Percentiles rank a stretch among this genome's conserved stretches.
phyloP scores from a whole-genome alignment of 2,797 vertebrate species.

The Nannoperca australis region DNA sequence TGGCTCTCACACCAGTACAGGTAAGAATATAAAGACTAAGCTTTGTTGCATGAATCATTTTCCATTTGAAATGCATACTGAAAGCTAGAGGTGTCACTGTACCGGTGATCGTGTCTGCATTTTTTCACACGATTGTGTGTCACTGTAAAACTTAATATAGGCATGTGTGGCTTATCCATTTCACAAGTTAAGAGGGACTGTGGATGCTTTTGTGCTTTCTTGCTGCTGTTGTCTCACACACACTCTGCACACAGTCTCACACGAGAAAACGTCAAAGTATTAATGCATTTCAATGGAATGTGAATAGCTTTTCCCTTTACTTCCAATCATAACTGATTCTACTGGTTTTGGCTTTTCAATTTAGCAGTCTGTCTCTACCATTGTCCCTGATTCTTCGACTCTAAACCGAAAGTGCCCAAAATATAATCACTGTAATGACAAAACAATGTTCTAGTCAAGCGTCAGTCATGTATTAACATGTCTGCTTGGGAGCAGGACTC shows the following conservation, averaged over 20 bases:
- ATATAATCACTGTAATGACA: conserved; percentile 25
- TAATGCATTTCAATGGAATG: conserved; percentile 42
- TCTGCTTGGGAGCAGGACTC: conserved; percentile 5
- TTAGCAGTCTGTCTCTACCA: not conserved
- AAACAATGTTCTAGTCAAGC: conserved; percentile 20
- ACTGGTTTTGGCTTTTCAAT: not conserved
- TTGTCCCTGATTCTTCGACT: not conserved
- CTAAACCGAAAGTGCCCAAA: conserved; percentile 23
- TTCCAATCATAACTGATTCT: not conserved
- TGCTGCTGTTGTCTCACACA: not conserved
- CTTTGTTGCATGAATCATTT: not conserved
- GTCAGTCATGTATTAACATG: not conserved
- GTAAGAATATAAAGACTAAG: conserved; percentile 59
- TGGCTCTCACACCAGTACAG: conserved; percentile 76
- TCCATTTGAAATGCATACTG: not conserved
- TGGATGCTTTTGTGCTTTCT: not conserved
- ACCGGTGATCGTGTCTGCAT: not conserved
- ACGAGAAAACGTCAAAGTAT: conserved; percentile 37
- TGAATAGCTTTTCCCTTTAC: conserved; percentile 17
- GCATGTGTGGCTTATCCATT: not conserved
- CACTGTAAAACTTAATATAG: not conserved
- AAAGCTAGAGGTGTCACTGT: not conserved
- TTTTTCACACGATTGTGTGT: conserved; percentile 8
- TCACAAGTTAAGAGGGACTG: not conserved
- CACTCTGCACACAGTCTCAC: conserved; percentile 15